Evolutionary conservation across 2,797 vertebrate genomes (phyloP).

Genomic region (Sebastes itinus): DNA sequence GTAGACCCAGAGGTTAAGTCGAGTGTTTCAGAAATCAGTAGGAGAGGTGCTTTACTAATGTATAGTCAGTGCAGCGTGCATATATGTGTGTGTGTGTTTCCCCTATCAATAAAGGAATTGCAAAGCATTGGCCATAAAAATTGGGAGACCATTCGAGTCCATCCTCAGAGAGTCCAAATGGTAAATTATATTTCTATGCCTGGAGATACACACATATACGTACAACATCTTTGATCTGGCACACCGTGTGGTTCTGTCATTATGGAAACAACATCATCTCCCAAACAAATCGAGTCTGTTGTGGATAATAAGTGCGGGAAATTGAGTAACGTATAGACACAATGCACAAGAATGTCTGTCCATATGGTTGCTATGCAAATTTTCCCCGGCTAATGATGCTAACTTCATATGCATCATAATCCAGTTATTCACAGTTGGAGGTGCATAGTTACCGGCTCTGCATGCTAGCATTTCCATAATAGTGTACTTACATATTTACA

Average conservation of each 20-base stretch:
- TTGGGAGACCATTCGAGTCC: not conserved
- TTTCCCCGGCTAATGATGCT: slow-evolving; percentile 12
- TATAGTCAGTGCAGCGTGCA: not conserved
- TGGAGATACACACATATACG: not conserved
- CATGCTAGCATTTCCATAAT: slow-evolving; percentile 7
- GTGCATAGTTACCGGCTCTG: not conserved
- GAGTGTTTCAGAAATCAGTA: slow-evolving; percentile 52
- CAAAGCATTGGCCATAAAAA: not conserved
- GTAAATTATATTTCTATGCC: not conserved
- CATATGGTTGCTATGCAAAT: slow-evolving; percentile 31
- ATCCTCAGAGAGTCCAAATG: not conserved
- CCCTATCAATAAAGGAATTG: slow-evolving; percentile 8
- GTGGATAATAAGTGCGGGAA: slow-evolving; percentile 6
- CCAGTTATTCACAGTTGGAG: slow-evolving; percentile 20
- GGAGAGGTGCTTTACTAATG: slow-evolving; percentile 37
- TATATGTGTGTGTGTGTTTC: not conserved
- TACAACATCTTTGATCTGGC: not conserved
- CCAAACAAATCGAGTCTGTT: not conserved
- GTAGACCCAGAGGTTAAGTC: slow-evolving; percentile 45
- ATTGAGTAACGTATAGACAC: slow-evolving; percentile 1
- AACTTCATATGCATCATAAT: slow-evolving; percentile 17
- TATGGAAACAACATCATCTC: not conserved
- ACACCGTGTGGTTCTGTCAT: not conserved
- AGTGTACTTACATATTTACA: not conserved
- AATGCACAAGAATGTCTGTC: not conserved